Conservation (phyloP, 1,140 invertebrate species). For the Homalodisca vitripennis region DNA sequence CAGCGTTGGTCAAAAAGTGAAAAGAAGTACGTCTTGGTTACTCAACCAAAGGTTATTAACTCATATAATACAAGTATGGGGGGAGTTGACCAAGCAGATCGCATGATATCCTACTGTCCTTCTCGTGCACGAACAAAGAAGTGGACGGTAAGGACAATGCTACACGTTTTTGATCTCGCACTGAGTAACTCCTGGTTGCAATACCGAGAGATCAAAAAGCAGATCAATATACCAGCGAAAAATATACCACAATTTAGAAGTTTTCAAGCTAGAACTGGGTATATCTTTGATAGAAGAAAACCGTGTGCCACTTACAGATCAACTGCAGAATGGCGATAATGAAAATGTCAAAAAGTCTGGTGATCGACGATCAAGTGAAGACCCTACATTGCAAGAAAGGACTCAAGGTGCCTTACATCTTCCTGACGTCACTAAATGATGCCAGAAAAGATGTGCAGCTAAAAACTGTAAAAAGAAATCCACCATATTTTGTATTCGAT, state of each 20-base stretch:
- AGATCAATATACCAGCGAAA: conserved; percentile 18
- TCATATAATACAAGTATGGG: conserved; percentile 45
- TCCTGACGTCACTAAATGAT: too few relatives aligned
- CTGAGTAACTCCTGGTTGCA: conserved; percentile 31
- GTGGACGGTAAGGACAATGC: conserved; percentile 34
- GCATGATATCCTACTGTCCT: conserved; percentile 36
- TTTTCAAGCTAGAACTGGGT: conserved; percentile 14
- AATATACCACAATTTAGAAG: conserved; percentile 25
- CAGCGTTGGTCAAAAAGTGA: conserved; percentile 43
- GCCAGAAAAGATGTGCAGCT: too few relatives aligned
- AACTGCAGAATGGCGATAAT: background rate
- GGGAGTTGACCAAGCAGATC: conserved; percentile 39
- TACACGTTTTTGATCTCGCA: conserved; percentile 36
- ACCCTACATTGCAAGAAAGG: too few relatives aligned
- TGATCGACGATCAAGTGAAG: too few relatives aligned
- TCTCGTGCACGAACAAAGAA: conserved; percentile 35
- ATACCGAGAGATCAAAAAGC: conserved; percentile 27
- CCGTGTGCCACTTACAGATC: background rate
- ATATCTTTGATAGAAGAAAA: background rate
- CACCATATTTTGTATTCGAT: too few relatives aligned
- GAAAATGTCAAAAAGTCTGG: too few relatives aligned
- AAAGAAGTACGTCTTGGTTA: conserved; percentile 40
- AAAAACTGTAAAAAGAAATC: too few relatives aligned
- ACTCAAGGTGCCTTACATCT: too few relatives aligned
- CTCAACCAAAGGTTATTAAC: conserved; percentile 41